These are phyloP conservation scores for Montifringilla adamsi DNA, from an alignment of 2,113 vertebrate genomes.

Conservation along the genomic window DNA sequence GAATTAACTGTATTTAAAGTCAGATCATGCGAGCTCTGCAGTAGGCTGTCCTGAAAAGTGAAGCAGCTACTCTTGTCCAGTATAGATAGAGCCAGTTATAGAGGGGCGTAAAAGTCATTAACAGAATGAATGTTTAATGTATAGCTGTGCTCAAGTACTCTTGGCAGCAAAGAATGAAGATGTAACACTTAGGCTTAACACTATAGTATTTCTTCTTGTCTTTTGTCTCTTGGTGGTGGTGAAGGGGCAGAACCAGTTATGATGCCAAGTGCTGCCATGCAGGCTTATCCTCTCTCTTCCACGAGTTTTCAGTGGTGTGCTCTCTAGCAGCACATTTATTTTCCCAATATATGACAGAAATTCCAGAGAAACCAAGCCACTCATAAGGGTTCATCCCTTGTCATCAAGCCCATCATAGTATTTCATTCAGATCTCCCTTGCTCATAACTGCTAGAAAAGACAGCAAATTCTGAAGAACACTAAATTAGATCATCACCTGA, in stretches of 20 bases:
- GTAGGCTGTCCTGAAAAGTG: not conserved
- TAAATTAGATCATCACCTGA: not conserved
- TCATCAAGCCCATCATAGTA: not conserved
- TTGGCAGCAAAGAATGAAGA: not conserved
- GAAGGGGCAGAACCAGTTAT: not conserved
- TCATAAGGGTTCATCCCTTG: not conserved
- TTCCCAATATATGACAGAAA: not conserved
- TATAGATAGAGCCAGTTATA: too few species aligned
- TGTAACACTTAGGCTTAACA: not conserved
- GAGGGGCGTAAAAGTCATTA: not conserved
- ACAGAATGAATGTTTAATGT: not conserved
- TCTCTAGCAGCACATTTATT: not conserved
- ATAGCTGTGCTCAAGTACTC: not conserved
- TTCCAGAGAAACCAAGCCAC: not conserved
- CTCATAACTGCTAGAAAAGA: not conserved
- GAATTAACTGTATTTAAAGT: not conserved
- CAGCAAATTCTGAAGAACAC: not conserved
- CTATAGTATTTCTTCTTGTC: not conserved
- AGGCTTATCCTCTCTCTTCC: not conserved
- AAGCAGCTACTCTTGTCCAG: not conserved
- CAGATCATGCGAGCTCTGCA: not conserved
- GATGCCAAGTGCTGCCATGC: not conserved
- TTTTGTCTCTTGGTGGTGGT: not conserved
- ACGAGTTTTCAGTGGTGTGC: not conserved
- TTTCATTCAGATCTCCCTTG: not conserved